Conservation (phyloP, 2,888 invertebrate genomes). For the Drosophila peninsularis region DNA sequence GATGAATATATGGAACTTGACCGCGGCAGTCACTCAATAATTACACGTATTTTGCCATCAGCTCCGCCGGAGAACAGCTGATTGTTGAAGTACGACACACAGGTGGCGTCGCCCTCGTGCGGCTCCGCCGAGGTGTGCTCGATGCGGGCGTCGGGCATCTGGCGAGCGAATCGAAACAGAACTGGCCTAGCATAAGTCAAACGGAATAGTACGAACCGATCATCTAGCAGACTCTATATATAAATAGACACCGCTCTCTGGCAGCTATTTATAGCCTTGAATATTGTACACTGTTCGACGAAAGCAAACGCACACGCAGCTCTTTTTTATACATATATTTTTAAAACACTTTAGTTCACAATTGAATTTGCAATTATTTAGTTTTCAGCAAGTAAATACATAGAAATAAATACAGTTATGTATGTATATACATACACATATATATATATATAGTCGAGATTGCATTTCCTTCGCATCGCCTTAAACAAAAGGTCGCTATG, state of each 20-base stretch:
- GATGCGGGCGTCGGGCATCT: constrained; percentile 69
- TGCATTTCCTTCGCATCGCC: constrained; percentile 47
- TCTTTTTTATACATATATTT: constrained; percentile 14
- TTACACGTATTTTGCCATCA: constrained; percentile 84
- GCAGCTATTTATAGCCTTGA: constrained; percentile 37
- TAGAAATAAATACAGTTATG: constrained; percentile 63
- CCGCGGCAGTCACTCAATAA: constrained; percentile 31
- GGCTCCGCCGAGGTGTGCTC: constrained; percentile 78
- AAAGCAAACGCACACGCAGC: constrained; percentile 11
- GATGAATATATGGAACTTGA: not conserved
- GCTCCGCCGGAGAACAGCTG: constrained; percentile 83
- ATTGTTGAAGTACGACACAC: constrained; percentile 75
- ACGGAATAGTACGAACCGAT: not conserved
- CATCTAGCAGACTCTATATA: not conserved
- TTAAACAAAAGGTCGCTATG: constrained; percentile 41
- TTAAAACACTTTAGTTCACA: constrained; percentile 52
- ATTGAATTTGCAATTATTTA: constrained; percentile 67
- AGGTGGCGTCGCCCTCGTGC: constrained; percentile 84
- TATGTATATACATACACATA: constrained; percentile 31
- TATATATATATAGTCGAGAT: constrained; percentile 47
- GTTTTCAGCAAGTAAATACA: constrained; percentile 78
- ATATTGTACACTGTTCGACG: constrained; percentile 33
- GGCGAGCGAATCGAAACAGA: constrained; percentile 42
- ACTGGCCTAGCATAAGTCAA: constrained; percentile 25
- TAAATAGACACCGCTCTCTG: constrained; percentile 16